phyloP scores from a whole-genome alignment of 2,888 invertebrate species.

The Labia minor region DNA sequence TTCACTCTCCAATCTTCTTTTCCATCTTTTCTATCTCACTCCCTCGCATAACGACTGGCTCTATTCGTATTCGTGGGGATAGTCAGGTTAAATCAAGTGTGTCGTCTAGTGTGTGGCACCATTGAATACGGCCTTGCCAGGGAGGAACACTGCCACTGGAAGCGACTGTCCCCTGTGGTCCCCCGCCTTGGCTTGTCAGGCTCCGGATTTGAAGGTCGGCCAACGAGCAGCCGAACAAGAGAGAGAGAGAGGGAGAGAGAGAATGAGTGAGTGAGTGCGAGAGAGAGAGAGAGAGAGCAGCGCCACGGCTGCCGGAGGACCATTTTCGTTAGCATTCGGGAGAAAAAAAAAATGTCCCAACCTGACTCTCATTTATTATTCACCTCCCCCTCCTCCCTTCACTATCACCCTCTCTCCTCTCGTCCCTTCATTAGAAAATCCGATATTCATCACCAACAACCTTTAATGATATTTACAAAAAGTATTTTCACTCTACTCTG shows the following conservation, averaged over 20 bases:
- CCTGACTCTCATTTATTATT: neutral
- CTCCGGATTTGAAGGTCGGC: slow-evolving; percentile 5
- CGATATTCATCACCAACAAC: no score
- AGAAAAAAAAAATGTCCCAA: slow-evolving; percentile 4
- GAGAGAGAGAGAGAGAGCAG: no score
- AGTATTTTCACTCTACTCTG: no score
- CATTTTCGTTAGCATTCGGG: slow-evolving; percentile 1
- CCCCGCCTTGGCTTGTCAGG: neutral
- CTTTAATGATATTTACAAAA: neutral
- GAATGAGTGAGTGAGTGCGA: no score
- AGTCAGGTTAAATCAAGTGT: slow-evolving; percentile 19
- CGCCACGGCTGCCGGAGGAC: neutral
- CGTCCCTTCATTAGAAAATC: neutral
- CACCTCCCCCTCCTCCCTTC: no score
- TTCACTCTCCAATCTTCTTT: neutral
- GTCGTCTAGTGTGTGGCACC: neutral
- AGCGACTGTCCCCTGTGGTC: neutral
- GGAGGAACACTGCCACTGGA: neutral
- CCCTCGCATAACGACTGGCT: neutral
- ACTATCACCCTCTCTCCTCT: no score
- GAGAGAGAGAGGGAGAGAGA: no score
- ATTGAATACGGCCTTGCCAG: neutral
- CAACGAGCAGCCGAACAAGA: neutral
- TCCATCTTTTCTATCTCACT: neutral
- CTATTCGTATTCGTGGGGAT: slow-evolving; percentile 16